Evolutionary conservation across 2,797 vertebrate species (phyloP).

Genomic region (Neomorphus geoffroyi): DNA sequence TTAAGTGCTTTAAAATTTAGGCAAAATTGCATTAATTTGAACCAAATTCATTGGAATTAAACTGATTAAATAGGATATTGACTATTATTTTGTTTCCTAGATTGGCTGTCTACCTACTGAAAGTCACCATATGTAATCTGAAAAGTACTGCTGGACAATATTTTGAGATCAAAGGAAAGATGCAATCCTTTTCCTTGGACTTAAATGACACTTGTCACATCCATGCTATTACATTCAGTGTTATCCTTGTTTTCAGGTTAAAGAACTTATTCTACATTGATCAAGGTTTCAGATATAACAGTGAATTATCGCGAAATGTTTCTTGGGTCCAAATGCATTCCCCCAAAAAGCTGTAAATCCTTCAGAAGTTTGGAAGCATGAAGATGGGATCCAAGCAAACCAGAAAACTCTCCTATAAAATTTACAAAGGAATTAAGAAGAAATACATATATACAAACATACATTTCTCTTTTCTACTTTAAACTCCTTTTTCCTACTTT

Average conservation of each 20-base stretch:
- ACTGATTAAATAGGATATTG: not conserved
- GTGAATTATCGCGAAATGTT: not conserved
- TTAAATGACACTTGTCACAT: not conserved
- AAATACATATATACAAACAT: rapidly evolving
- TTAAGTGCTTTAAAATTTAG: not conserved
- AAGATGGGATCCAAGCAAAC: not conserved
- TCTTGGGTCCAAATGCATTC: not conserved
- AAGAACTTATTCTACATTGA: not conserved
- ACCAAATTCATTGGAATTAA: not conserved
- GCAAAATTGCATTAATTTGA: not conserved
- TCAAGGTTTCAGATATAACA: not conserved
- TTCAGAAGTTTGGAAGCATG: not conserved
- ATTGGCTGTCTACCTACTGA: not conserved
- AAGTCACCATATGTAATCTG: not conserved
- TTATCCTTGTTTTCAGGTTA: not conserved
- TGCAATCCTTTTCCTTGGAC: not conserved
- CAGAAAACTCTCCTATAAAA: not conserved
- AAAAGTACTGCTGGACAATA: not conserved
- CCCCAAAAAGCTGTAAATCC: not conserved
- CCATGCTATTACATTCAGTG: not conserved
- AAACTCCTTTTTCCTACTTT: not conserved
- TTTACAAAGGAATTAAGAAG: not conserved
- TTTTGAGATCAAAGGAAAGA: not conserved
- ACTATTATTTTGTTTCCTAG: not conserved
- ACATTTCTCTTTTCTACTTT: not conserved